Evolutionary conservation across 2,797 vertebrate species (phyloP).

Genomic region (Sebastiscus albofasciatus): DNA sequence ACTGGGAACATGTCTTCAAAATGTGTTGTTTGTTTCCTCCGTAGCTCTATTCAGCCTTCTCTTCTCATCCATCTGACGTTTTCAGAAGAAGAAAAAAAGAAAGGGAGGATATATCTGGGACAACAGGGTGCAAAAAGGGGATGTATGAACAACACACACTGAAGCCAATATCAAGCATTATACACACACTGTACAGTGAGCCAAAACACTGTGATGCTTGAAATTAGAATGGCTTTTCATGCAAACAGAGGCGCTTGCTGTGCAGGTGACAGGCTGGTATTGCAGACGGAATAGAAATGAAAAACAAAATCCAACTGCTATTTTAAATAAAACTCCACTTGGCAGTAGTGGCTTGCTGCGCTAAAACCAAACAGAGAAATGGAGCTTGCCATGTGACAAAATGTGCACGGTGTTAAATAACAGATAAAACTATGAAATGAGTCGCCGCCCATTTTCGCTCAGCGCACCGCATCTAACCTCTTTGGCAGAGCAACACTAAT

Average conservation of each 20-base stretch:
- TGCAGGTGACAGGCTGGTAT: slow-evolving; percentile 73
- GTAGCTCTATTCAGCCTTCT: slow-evolving; percentile 48
- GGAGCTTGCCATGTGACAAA: slow-evolving; percentile 41
- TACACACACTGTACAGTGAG: slow-evolving; percentile 65
- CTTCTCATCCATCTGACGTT: slow-evolving; percentile 48
- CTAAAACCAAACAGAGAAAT: slow-evolving; percentile 39
- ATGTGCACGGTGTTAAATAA: slow-evolving; percentile 56
- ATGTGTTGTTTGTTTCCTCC: slow-evolving; percentile 54
- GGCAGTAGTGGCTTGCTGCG: slow-evolving; percentile 28
- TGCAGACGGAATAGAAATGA: slow-evolving; percentile 63
- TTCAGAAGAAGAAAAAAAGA: background rate
- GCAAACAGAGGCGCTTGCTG: slow-evolving; percentile 73
- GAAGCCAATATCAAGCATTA: slow-evolving; percentile 71
- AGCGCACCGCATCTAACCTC: slow-evolving; percentile 56
- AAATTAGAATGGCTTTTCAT: slow-evolving; percentile 81
- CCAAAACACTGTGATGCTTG: slow-evolving; percentile 81
- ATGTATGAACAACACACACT: slow-evolving; percentile 65
- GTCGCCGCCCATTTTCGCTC: slow-evolving; percentile 55
- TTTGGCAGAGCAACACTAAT: slow-evolving; percentile 72
- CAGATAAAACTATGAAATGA: slow-evolving; percentile 66
- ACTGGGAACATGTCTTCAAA: slow-evolving; percentile 58
- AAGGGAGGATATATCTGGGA: slow-evolving; percentile 54
- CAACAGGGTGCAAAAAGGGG: slow-evolving; percentile 52
- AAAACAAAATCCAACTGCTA: slow-evolving; percentile 68
- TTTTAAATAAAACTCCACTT: slow-evolving; percentile 71